phyloP scores from a whole-genome alignment of 2,113 vertebrate genomes.

The Paramisgurnus dabryanus region DNA sequence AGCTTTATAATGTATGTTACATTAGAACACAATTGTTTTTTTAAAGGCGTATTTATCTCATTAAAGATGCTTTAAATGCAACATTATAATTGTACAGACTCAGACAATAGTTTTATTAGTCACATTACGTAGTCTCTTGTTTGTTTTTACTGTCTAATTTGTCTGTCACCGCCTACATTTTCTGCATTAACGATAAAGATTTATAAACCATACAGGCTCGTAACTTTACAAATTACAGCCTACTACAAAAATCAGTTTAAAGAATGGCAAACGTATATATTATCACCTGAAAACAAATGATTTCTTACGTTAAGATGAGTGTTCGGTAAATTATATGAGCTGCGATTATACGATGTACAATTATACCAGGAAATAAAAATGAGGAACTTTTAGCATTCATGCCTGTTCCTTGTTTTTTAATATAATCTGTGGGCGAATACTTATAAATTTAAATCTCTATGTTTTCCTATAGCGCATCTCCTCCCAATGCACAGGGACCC shows the following conservation, averaged over 20 bases:
- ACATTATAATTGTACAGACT: background rate
- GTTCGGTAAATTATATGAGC: background rate
- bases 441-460: background rate
- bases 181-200: background rate
- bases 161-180: background rate
- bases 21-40: background rate
- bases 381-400: slow-evolving; percentile 38
- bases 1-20: background rate
- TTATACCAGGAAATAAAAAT: slow-evolving; percentile 50
- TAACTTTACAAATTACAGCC: background rate
- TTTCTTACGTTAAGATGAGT: background rate
- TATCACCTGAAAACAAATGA: background rate
- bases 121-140: background rate
- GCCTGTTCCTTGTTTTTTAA: background rate
- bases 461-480: slow-evolving; percentile 62
- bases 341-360: background rate
- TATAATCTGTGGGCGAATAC: background rate
- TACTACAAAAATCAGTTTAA: background rate
- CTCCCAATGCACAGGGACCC: slow-evolving; percentile 73
- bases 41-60: background rate
- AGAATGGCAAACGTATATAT: background rate
- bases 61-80: background rate
- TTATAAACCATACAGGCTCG: background rate
- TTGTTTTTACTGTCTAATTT: slow-evolving; percentile 1
- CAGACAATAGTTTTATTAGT: background rate